These are phyloP conservation scores for Baccha elongata DNA, from an alignment of 2,888 invertebrate genomes.

Conservation along the genomic window DNA sequence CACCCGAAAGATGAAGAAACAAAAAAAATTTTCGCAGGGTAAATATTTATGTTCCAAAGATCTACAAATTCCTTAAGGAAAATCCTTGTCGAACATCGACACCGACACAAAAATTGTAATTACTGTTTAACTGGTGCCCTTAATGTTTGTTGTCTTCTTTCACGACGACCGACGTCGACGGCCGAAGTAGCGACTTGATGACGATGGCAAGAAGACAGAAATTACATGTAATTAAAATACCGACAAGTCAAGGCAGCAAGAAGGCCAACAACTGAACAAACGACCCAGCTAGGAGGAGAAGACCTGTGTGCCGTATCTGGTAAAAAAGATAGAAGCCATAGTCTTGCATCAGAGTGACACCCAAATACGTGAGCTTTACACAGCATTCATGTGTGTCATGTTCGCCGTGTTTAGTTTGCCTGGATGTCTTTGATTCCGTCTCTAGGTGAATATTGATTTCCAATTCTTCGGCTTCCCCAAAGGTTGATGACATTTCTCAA, in stretches of 20 bases:
- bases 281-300: not conserved
- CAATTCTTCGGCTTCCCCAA: constrained; percentile 24
- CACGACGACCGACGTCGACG: not conserved
- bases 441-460: constrained; percentile 46
- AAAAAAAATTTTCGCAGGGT: constrained; percentile 31
- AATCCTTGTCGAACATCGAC: constrained; percentile 68
- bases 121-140: constrained; percentile 61
- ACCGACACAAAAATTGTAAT: constrained; percentile 59
- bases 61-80: constrained; percentile 60
- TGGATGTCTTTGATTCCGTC: constrained; percentile 1
- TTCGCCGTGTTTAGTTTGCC: constrained; percentile 19
- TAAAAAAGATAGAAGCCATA: constrained; percentile 11
- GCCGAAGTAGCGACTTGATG: not conserved
- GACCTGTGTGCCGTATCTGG: not conserved
- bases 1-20: constrained; percentile 7
- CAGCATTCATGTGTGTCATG: constrained; percentile 40
- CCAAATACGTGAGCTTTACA: constrained; percentile 40
- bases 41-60: constrained; percentile 60
- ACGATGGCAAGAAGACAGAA: constrained; percentile 26
- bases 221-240: constrained; percentile 71
- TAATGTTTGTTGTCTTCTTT: constrained; percentile 49
- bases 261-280: constrained; percentile 1
- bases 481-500: constrained; percentile 47
- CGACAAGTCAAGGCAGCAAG: constrained; percentile 27
- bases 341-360: constrained; percentile 19